These are phyloP conservation scores for Oostethus manadensis DNA, from an alignment of 2,113 vertebrate genomes.

Conservation along the genomic window DNA sequence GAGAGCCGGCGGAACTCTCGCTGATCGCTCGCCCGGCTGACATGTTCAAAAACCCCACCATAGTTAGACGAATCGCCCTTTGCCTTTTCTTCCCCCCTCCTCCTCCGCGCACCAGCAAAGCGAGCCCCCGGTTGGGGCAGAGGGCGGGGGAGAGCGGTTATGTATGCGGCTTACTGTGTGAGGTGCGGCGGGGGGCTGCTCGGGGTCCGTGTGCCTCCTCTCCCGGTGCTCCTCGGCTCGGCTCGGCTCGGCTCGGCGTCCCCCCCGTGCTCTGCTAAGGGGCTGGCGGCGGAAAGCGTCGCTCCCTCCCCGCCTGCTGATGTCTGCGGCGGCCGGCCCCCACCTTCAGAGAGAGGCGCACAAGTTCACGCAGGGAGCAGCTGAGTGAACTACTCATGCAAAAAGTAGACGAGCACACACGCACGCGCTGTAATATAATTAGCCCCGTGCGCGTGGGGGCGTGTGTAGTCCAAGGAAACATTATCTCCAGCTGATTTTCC, in stretches of 20 bases:
- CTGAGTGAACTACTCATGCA: slow-evolving; percentile 3
- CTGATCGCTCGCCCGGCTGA: no score
- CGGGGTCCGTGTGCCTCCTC: background rate
- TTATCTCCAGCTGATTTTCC: no score
- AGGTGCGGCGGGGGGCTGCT: background rate
- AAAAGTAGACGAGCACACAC: background rate
- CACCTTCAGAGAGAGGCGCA: slow-evolving; percentile 42
- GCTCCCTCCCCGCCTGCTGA: slow-evolving; percentile 79
- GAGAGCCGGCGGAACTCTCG: background rate
- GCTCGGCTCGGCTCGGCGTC: slow-evolving; percentile 24
- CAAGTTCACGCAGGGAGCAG: slow-evolving; percentile 3
- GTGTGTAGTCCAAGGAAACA: no score
- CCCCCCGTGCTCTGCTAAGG: slow-evolving; percentile 76
- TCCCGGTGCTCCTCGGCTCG: background rate
- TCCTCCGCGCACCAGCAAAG: no score
- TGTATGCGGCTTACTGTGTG: slow-evolving; percentile 1
- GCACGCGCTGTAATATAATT: background rate
- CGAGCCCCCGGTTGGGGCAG: background rate
- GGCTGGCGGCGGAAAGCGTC: slow-evolving; percentile 81
- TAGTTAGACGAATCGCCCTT: no score
- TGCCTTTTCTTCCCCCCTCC: no score
- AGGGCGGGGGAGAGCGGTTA: background rate
- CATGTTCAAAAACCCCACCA: no score
- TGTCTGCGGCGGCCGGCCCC: slow-evolving; percentile 81
- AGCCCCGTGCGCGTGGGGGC: no score